phyloP scores from a whole-genome alignment of 2,888 invertebrate genomes.

The Elysia crispata region DNA sequence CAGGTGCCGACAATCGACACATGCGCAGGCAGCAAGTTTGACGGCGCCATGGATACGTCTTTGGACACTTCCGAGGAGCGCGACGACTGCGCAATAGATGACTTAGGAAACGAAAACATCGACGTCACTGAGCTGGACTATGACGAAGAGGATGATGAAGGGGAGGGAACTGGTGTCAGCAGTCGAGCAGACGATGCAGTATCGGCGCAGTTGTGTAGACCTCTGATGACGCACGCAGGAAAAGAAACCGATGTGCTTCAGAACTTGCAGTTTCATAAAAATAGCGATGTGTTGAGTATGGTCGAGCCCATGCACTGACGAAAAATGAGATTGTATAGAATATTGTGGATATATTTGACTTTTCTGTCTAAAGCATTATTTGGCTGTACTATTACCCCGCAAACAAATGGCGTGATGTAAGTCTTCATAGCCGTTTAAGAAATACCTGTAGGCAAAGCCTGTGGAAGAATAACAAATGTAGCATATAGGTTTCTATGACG shows the following conservation, averaged over 20 bases:
- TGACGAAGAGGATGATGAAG: constrained; percentile 38
- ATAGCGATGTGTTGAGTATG: constrained; percentile 45
- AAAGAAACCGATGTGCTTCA: constrained; percentile 43
- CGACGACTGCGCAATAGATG: constrained; percentile 43
- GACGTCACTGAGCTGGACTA: constrained; percentile 53
- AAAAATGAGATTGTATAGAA: not conserved
- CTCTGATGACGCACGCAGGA: not conserved
- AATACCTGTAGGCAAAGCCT: too few species aligned
- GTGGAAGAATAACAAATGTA: too few species aligned
- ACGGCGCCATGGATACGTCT: constrained; percentile 37
- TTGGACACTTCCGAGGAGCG: constrained; percentile 46
- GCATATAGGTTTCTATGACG: too few species aligned
- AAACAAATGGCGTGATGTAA: too few species aligned
- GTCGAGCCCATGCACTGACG: constrained; percentile 48
- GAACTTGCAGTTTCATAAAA: constrained; percentile 43
- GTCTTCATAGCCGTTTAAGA: too few species aligned
- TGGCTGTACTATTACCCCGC: too few species aligned
- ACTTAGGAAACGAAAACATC: constrained; percentile 50
- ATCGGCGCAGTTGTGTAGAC: not conserved
- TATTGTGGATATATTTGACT: too few species aligned
- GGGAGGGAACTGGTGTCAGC: not conserved
- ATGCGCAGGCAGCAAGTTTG: constrained; percentile 16
- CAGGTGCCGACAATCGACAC: not conserved
- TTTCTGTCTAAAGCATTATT: too few species aligned
- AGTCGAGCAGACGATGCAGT: not conserved